Evolutionary conservation across 1,140 invertebrate species (phyloP), one percentile per base, ranked within the genome.

Genomic region (Melanaphis sacchari): DNA sequence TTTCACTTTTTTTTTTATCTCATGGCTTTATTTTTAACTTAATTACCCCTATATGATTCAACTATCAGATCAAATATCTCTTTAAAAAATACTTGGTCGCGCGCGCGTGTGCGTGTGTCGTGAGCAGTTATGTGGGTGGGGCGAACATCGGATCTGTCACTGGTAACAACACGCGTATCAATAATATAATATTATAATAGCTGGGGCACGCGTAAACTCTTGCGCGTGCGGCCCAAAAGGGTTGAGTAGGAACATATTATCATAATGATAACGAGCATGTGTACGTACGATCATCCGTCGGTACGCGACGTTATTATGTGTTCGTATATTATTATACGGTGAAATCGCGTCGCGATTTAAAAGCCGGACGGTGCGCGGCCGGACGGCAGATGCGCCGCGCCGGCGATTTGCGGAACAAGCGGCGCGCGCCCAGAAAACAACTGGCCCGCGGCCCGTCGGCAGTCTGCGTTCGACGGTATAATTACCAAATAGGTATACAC

Each of bases 381-480:
- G 24, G 82, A 40, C 82, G 24, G 84, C 84, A 87, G 84, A 87
- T 87, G 84, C 40, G 6, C 41, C 38, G 40, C 26, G 87, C 43
- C 7, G 1, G n/a, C 87, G 87, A 36, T 88, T 52, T 88, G 87
- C 87, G 43, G 43, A 52, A 88, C 43, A n/a, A 31, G 43, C 43
- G 87, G 38, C 87, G 87, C 87, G 87, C 1, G n/a, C 24, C 43
- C 9, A 49, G 87, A 88, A 88, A 88, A 88, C 87, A 52, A 88
- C 87, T 88, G 43, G 87, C 87, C 84, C 31, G 41, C 31, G 24
- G 84, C 31, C 31, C 41, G 43, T 88, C 31, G 0, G 85, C n/a
- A n/a, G 46, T 52, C 85, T 36, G n/a, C 46, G 43, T n/a, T 66
- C 11, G 31, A 6, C 46, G 46, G 31, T 88, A n/a, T n/a, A 88